Conservation (phyloP, 2,888 invertebrate species). For the Morpho helenor region DNA sequence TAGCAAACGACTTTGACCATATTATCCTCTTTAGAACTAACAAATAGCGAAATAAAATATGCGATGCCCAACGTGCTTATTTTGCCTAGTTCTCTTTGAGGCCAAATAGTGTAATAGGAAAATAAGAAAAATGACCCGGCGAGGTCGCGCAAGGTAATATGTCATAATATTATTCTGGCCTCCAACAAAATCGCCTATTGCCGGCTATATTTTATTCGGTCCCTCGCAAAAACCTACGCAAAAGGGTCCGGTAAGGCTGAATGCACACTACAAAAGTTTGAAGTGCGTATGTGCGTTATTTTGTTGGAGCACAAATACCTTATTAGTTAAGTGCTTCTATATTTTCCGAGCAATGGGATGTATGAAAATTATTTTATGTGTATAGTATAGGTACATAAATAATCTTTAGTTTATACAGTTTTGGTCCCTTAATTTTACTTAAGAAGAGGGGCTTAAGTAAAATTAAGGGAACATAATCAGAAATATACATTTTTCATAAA, state of each 20-base stretch:
- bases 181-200: conserved; percentile 61
- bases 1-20: no score
- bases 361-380: no score
- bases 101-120: conserved; percentile 31
- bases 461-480: no score
- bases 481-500: no score
- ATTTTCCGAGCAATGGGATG: background rate
- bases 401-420: background rate
- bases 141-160: conserved; percentile 64
- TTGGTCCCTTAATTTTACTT: background rate
- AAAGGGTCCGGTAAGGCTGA: conserved; percentile 35
- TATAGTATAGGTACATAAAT: background rate
- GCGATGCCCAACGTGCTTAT: no score
- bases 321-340: conserved; percentile 4
- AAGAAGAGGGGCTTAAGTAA: no score
- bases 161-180: conserved; percentile 74
- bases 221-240: conserved; percentile 43
- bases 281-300: conserved; percentile 14
- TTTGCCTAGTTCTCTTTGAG: conserved; percentile 7
- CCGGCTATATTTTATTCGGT: conserved; percentile 68
- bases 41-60: no score
- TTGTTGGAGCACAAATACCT: conserved; percentile 11
- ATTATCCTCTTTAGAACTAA: no score
- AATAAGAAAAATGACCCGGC: conserved; percentile 45
- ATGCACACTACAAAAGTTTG: conserved; percentile 35